These are phyloP conservation scores for Tokudaia tokunoshimensis DNA, from an alignment of 2,797 vertebrate species.

Conservation along the genomic window DNA sequence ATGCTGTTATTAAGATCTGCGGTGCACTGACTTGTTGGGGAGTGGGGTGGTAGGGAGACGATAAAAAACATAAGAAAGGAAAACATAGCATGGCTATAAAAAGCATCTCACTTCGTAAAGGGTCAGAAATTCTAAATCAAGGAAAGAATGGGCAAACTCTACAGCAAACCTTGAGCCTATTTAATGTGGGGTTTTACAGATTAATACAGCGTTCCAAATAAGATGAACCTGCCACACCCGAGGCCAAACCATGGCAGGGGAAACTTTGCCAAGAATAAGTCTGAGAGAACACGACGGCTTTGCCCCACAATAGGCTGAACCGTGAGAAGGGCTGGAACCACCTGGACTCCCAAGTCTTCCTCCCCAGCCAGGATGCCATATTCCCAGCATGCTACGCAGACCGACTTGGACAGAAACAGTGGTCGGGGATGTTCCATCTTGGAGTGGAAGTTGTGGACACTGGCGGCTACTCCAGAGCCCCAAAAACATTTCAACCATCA, in stretches of 20 bases:
- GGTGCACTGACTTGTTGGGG: not conserved
- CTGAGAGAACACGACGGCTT: not conserved
- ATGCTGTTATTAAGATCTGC: not conserved
- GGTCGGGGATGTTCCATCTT: fast-evolving
- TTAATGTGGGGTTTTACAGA: not conserved
- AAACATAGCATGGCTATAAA: not conserved
- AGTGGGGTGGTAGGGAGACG: not conserved
- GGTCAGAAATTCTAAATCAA: slow-evolving; percentile 7
- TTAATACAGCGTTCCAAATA: not conserved
- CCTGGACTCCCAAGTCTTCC: not conserved
- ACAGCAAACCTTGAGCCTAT: not conserved
- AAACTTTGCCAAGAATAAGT: not conserved
- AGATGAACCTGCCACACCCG: not conserved
- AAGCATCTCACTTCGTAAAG: not conserved
- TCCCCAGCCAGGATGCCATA: not conserved
- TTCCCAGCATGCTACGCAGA: not conserved
- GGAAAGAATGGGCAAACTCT: not conserved
- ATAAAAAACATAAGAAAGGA: not conserved
- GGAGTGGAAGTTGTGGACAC: not conserved
- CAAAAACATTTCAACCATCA: not conserved
- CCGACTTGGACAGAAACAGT: not conserved
- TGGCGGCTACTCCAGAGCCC: not conserved
- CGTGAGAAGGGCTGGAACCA: not conserved
- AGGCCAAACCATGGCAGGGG: not conserved
- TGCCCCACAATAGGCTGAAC: not conserved